Evolutionary conservation across 2,113 vertebrate species (phyloP), one percentile per base, ranked within the genome.

Genomic region (Dermatemys mawii): DNA sequence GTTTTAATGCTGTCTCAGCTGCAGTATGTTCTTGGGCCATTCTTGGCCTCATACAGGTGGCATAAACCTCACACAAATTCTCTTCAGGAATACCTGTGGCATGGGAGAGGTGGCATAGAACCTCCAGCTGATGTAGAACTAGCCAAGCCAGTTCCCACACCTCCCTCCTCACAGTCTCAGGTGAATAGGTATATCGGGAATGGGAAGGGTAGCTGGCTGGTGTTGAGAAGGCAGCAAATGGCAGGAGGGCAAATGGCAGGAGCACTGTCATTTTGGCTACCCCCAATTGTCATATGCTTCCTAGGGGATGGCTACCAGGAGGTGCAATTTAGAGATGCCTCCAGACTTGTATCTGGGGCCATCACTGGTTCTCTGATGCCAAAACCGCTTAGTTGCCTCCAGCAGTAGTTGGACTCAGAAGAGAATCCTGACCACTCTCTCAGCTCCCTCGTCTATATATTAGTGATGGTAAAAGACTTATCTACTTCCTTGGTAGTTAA

Each of bases 221-320:
- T 11, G 5, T 12, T 80, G 38, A 88, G 22, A 70, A 21, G 35
- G n/a, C 17, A n/a, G 17, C n/a, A n/a, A n/a, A n/a, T n/a, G n/a
- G n/a, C n/a, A n/a, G 35, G 35, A 67, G 32, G 63, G 63, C n/a
- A 70, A n/a, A 12, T 88, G 53, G 27, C 11, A 7, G 41, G 32
- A 78, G 5, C 41, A 78, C 80, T 41, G 0, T 46, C 4, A 60
- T 7, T 75, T 5, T 49, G 8, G 6, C 0, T 49, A 29, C 11
- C 50, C 5, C 3, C 12, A 63, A 2, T 49, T 11, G 48, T 4
- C 60, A 86, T 35, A 41, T 55, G 50, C 7, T 41, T 35, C 32
- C 35, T 10, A 78, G 12, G 12, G 2, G 70, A 57, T 1, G 35
- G n/a, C 19, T 38, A 38, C 32, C 38, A 75, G 11, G 11, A 22